A percentile compares a stretch with the other conserved stretches of the same genome.
These are phyloP conservation scores for Zoanthus solanderi DNA, from an alignment of 92 coral and sea anemone species.

Conservation along the genomic window DNA sequence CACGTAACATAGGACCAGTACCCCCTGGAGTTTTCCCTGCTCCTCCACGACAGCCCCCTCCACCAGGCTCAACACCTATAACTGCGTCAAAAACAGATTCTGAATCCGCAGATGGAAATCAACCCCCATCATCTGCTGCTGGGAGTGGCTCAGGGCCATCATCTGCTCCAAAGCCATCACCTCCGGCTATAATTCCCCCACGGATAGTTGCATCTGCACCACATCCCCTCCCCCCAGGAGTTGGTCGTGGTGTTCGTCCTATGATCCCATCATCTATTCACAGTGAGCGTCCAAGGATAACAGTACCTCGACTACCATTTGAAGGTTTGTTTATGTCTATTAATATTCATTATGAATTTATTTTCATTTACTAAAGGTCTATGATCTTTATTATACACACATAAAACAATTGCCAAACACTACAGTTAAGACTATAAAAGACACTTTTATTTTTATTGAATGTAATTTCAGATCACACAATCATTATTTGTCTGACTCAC, in stretches of 20 bases:
- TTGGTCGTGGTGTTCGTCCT: slow-evolving; percentile 52
- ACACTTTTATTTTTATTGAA: no score
- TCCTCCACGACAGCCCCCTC: slow-evolving; percentile 80
- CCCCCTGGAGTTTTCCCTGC: slow-evolving; percentile 70
- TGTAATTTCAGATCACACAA: no score
- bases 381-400: no score
- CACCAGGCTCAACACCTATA: slow-evolving; percentile 62
- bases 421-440: no score
- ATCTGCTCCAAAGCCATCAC: slow-evolving; percentile 27
- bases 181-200: slow-evolving; percentile 33
- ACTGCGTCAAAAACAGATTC: slow-evolving; percentile 56
- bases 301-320: slow-evolving; percentile 66
- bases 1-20: slow-evolving; percentile 72
- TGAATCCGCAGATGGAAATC: slow-evolving; percentile 52
- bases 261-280: slow-evolving; percentile 49
- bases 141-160: slow-evolving; percentile 51
- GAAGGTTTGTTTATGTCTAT: slow-evolving; percentile 66
- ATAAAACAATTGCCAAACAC: no score
- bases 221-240: slow-evolving; percentile 51
- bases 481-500: no score
- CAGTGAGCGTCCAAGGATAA: slow-evolving; percentile 52
- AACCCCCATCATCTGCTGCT: slow-evolving; percentile 46
- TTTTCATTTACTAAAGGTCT: no score
- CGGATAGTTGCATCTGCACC: slow-evolving; percentile 33
- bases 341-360: no score